Evolutionary conservation across 2,797 vertebrate species (phyloP), one percentile per base, ranked within the genome.

Genomic region (Muscicapa comitata): DNA sequence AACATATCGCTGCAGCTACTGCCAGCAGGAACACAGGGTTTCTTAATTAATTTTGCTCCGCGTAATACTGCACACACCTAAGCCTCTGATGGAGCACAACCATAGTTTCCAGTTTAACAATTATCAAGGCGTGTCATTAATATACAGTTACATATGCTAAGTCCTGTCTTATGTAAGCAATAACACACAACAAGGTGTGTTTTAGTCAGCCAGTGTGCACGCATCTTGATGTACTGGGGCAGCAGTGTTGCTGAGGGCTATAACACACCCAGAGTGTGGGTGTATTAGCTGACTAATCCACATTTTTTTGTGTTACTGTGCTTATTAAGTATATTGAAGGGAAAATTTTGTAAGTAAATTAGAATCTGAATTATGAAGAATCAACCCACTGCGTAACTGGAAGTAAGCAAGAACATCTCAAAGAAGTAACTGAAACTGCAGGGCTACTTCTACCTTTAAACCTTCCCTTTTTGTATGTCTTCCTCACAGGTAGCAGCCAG

Each of bases 181-280:
- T 75, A 91, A 70, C 78, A 89, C 88, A 75, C 62, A 89, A 29
- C 81, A 58, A 81, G 59, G 78, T 54, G 35, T 95, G 90, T 65
- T 89, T 87, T 71, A 74, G 59, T 74, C 63, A 74, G 86, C 53
- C 40, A 9, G 35, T 7, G 7, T 15, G 50, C 54, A 33, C 57
- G 8, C 54, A 20, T 25, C 55, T 65, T 35, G 68, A 45, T 65
- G 65, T 86, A 54, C 72, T 65, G 72, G 85, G 66, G 43, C 87
- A 86, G 78, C 82, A 28, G 65, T 17, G 37, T 68, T 80, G 91
- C 96, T 70, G 33, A 90, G 78, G 92, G 94, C 91, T 86, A 67
- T 17, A 78, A 78, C 94, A 96, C 94, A 70, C 94, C 94, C 94
- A 91, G 87, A 78, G 95, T 11, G 92, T 92, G 94, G 84, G 73